Evolutionary conservation across 2,888 invertebrate species (phyloP).

Genomic region (Dione juno): DNA sequence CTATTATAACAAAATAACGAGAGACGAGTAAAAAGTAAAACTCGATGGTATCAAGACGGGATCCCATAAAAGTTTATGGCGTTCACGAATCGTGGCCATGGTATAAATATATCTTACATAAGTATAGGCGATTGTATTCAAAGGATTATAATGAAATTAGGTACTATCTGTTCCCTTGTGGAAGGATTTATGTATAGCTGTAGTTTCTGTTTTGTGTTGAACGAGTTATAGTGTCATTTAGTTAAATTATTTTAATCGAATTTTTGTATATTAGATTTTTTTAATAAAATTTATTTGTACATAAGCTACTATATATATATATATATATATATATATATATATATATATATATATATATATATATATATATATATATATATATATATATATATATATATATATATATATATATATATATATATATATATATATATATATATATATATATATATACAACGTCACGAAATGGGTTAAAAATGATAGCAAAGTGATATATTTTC

Average conservation of each 20-base stretch:
- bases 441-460: too few species aligned
- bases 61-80: slow-evolving; percentile 67
- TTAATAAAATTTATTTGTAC: too few species aligned
- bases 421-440: too few species aligned
- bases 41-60: slow-evolving; percentile 55
- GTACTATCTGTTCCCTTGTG: slow-evolving; percentile 21
- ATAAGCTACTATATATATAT: too few species aligned
- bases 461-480: too few species aligned
- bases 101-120: slow-evolving; percentile 48
- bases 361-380: too few species aligned
- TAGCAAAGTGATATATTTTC: too few species aligned
- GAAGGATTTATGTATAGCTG: slow-evolving; percentile 24
- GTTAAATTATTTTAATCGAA: background rate
- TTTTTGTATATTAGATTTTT: background rate
- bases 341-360: too few species aligned
- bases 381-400: too few species aligned
- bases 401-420: too few species aligned
- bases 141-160: slow-evolving; percentile 54
- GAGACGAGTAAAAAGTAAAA: slow-evolving; percentile 32
- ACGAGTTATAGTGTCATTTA: background rate
- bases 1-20: slow-evolving; percentile 23
- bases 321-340: too few species aligned
- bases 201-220: background rate
- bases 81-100: slow-evolving; percentile 57
- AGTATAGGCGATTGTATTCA: slow-evolving; percentile 51